These are phyloP conservation scores for Cliona cf. orientalis DNA, from an alignment of 37 sponge, comb jelly and placozoan genomes.

Conservation along the genomic window DNA sequence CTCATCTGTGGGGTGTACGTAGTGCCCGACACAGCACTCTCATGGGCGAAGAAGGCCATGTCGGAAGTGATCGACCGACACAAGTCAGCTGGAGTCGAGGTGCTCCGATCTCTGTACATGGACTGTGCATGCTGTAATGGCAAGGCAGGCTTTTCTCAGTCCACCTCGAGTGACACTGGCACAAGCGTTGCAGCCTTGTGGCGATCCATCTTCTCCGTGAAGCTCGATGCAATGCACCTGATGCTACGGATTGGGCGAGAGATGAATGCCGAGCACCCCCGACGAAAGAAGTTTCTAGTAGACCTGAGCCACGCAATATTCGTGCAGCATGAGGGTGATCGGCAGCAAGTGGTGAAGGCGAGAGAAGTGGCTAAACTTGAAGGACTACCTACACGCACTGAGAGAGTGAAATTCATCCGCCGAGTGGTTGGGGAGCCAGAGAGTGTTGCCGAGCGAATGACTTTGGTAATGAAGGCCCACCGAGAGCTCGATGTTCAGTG, in stretches of 20 bases:
- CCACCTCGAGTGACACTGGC: no score
- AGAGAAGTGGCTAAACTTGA: conserved; percentile 18
- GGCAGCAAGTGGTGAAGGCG: conserved; percentile 2
- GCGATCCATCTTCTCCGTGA: no score
- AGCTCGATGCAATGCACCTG: conserved; percentile 41
- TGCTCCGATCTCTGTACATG: conserved; percentile 35
- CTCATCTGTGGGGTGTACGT: conserved; percentile 17
- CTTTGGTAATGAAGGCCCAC: conserved; percentile 34
- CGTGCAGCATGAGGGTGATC: conserved; percentile 8
- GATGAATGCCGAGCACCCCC: conserved; percentile 23
- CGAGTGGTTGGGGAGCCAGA: conserved; percentile 49
- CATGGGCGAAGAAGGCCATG: conserved; percentile 51
- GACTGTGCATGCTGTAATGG: conserved; percentile 41
- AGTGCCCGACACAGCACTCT: conserved; percentile 38
- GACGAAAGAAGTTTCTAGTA: conserved; percentile 29
- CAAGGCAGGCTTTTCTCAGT: background rate
- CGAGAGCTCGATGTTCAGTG: conserved; percentile 28
- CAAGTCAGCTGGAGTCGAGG: conserved; percentile 29
- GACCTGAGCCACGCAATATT: conserved; percentile 35
- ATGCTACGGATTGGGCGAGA: no score
- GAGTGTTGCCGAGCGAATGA: conserved; percentile 45
- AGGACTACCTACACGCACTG: conserved; percentile 21
- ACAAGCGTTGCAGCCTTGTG: no score
- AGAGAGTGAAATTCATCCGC: conserved; percentile 46
- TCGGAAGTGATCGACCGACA: conserved; percentile 37